Percentiles rank a stretch among this genome's conserved stretches.
Evolutionary conservation across 2,797 vertebrate species (phyloP).

Genomic region (Echiichthys vipera): DNA sequence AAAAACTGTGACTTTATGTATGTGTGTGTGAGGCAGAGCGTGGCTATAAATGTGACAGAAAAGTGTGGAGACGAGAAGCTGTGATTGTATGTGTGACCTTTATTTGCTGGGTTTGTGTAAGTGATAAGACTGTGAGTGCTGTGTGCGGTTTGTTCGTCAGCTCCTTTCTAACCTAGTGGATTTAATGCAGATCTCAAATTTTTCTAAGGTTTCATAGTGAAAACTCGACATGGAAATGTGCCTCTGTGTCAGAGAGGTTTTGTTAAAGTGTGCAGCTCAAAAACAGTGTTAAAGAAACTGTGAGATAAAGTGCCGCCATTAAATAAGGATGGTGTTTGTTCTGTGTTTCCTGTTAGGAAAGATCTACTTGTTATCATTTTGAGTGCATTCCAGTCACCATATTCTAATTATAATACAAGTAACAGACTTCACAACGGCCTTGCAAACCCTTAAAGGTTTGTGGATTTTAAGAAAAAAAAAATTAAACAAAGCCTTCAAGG

Average conservation of each 20-base stretch:
- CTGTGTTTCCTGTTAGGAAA: conserved; percentile 9
- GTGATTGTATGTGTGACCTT: conserved; percentile 35
- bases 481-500: conserved; percentile 26
- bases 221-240: neutral
- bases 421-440: conserved; percentile 1
- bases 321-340: conserved; percentile 28
- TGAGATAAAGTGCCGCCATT: conserved; percentile 6
- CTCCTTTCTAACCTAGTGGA: neutral
- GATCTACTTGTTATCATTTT: conserved; percentile 40
- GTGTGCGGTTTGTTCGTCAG: neutral
- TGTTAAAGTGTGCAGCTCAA: conserved; percentile 7
- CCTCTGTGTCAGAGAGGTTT: conserved; percentile 4
- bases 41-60: conserved; percentile 32
- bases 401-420: conserved; percentile 35
- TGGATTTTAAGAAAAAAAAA: conserved; percentile 20
- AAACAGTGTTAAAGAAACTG: neutral
- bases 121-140: conserved; percentile 17
- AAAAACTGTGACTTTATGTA: conserved; percentile 36
- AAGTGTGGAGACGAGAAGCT: conserved; percentile 22
- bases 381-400: conserved; percentile 1
- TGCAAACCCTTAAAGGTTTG: conserved; percentile 12
- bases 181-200: neutral
- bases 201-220: neutral
- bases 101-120: conserved; percentile 26
- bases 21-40: conserved; percentile 18